phyloP scores from a whole-genome alignment of 1,140 invertebrate species.

The Ephestia elutella region DNA sequence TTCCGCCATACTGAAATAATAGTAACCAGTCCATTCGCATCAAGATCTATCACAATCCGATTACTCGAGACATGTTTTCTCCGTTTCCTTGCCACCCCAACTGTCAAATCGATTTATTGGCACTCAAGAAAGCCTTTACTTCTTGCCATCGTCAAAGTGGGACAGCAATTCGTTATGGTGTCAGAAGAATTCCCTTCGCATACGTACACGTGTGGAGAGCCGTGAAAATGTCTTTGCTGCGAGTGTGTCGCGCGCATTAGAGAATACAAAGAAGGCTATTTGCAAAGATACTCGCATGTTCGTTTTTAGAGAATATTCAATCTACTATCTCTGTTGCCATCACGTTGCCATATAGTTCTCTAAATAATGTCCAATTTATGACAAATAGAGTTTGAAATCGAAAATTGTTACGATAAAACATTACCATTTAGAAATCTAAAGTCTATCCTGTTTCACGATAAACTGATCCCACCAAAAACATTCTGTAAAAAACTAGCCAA shows the following conservation, averaged over 20 bases:
- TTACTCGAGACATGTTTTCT: neutral
- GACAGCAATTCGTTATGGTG: slow-evolving; percentile 2
- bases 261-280: slow-evolving; percentile 4
- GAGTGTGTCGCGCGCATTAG: neutral
- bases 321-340: too few species aligned
- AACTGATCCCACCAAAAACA: too few species aligned
- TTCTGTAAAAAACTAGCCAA: too few species aligned
- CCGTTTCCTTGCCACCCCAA: neutral
- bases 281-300: neutral
- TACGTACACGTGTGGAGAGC: slow-evolving; percentile 2
- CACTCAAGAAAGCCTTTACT: neutral
- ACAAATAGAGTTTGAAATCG: too few species aligned
- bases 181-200: slow-evolving; percentile 6
- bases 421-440: too few species aligned
- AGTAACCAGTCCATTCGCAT: too few species aligned
- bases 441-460: too few species aligned
- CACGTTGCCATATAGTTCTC: too few species aligned
- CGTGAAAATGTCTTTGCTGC: slow-evolving; percentile 8
- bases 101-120: neutral
- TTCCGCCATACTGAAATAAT: neutral
- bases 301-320: neutral
- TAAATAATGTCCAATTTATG: too few species aligned
- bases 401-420: too few species aligned
- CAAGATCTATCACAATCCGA: neutral
- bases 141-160: slow-evolving; percentile 2